A percentile compares a stretch with the other conserved stretches of the same genome.
Evolutionary conservation across 1,140 invertebrate genomes (phyloP).

Genomic region (Holcopasites calliopsidis): DNA sequence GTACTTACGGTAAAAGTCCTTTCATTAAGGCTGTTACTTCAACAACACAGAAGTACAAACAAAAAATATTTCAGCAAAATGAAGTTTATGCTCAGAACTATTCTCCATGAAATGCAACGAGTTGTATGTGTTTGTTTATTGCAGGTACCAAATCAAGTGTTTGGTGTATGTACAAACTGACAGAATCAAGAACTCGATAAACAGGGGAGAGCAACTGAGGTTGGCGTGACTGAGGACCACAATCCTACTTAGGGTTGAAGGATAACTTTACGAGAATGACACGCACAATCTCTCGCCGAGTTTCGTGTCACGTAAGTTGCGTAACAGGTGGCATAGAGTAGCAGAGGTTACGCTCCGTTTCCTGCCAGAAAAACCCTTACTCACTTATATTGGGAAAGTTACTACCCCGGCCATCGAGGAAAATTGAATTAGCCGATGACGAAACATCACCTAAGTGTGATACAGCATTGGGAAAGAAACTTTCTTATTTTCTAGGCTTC

Average conservation of each 20-base stretch:
- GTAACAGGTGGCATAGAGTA: constrained; percentile 53
- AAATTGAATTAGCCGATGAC: constrained; percentile 38
- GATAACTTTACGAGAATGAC: constrained; percentile 39
- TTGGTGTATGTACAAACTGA: too few relatives aligned
- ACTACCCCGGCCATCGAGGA: neutral
- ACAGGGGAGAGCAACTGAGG: constrained; percentile 2
- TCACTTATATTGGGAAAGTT: constrained; percentile 57
- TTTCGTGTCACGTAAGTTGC: constrained; percentile 43
- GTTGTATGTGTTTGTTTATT: too few relatives aligned
- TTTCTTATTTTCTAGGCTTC: constrained; percentile 19
- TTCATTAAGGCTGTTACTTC: too few relatives aligned
- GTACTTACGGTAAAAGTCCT: too few relatives aligned
- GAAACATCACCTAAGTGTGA: neutral
- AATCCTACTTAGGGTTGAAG: neutral
- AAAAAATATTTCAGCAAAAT: too few relatives aligned
- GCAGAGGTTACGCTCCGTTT: neutral
- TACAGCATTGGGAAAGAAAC: neutral
- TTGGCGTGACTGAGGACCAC: constrained; percentile 10
- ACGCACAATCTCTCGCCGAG: constrained; percentile 28
- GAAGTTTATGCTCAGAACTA: too few relatives aligned
- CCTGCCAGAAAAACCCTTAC: constrained; percentile 6
- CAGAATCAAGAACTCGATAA: constrained; percentile 6
- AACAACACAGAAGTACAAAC: too few relatives aligned
- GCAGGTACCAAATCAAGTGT: too few relatives aligned
- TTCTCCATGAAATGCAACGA: too few relatives aligned